These are phyloP conservation scores for Glomeris maerens DNA, from an alignment of 1,140 invertebrate genomes.

Conservation along the genomic window DNA sequence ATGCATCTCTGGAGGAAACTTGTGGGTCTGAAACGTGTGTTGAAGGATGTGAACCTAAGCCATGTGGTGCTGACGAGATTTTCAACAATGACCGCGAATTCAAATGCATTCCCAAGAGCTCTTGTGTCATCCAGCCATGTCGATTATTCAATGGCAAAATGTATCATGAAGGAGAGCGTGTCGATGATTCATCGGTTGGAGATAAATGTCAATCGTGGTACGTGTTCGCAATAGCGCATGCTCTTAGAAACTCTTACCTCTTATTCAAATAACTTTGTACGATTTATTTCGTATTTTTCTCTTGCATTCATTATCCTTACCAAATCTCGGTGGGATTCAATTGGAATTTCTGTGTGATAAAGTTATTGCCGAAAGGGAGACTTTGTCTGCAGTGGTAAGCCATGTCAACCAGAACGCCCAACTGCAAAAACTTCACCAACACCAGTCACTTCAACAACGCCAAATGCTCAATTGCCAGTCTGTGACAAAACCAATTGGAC, in stretches of 20 bases:
- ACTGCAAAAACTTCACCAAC: constrained; percentile 2
- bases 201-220: constrained; percentile 61
- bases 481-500: constrained; percentile 53
- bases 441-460: constrained; percentile 5
- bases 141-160: constrained; percentile 44
- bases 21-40: constrained; percentile 59
- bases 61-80: constrained; percentile 51
- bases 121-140: constrained; percentile 48
- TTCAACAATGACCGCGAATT: constrained; percentile 49
- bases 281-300: constrained; percentile 7
- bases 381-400: constrained; percentile 50
- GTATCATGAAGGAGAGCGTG: constrained; percentile 60
- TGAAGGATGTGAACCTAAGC: constrained; percentile 57
- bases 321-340: too few species aligned
- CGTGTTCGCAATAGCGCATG: constrained; percentile 17
- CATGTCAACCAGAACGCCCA: constrained; percentile 22
- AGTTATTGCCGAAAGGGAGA: constrained; percentile 49
- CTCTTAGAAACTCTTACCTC: not conserved
- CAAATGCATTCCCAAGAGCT: constrained; percentile 53
- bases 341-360: constrained; percentile 8
- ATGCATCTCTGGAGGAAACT: constrained; percentile 36
- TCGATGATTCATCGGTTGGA: constrained; percentile 36
- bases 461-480: constrained; percentile 24
- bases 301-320: too few species aligned
- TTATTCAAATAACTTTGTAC: constrained; percentile 12